Evolutionary conservation across 2,113 vertebrate genomes (phyloP).

Genomic region (Clarias macrocephalus): DNA sequence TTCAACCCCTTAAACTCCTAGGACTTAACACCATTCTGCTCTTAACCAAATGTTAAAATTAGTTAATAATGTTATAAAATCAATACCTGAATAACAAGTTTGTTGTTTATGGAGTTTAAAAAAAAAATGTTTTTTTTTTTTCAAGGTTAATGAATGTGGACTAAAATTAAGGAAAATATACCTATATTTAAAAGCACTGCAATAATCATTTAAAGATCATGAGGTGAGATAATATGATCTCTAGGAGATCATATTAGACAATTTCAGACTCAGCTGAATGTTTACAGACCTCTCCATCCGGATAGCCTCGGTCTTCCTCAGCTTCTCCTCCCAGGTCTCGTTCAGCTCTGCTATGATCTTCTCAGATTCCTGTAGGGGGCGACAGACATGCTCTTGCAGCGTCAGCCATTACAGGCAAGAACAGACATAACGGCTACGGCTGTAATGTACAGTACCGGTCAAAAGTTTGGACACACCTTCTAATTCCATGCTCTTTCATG

Average conservation of each 20-base stretch:
- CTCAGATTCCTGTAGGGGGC: conserved; percentile 86
- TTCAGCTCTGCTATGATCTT: conserved; percentile 99
- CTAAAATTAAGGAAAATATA: background rate
- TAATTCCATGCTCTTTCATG: too few species aligned
- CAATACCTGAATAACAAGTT: background rate
- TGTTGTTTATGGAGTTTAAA: background rate
- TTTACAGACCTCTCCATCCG: conserved; percentile 92
- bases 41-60: background rate
- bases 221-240: conserved; percentile 29
- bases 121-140: too few species aligned
- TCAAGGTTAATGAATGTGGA: background rate
- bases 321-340: conserved; percentile 85
- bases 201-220: background rate
- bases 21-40: background rate
- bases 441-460: too few species aligned
- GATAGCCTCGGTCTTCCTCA: conserved; percentile 96
- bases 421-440: background rate
- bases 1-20: background rate
- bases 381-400: background rate
- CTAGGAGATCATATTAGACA: background rate
- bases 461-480: too few species aligned
- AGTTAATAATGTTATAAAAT: background rate
- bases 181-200: background rate
- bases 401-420: background rate
- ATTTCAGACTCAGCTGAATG: conserved; percentile 11